A percentile compares a stretch with the other conserved stretches of the same genome.
These are phyloP conservation scores for Lerema accius DNA, from an alignment of 1,140 invertebrate species.

Conservation along the genomic window DNA sequence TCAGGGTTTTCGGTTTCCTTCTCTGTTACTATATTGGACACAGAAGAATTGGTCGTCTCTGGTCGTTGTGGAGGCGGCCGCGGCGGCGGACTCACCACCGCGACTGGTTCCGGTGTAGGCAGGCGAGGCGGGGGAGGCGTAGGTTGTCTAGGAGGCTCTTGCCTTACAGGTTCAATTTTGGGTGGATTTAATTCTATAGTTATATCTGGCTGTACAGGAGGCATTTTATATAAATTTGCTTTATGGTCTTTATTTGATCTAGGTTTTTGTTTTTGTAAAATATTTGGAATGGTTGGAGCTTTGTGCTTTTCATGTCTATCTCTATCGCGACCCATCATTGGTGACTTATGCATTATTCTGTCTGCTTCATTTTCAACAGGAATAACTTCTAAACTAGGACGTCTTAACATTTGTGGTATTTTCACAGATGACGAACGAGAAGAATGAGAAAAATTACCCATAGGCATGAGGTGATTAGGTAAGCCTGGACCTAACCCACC, in stretches of 20 bases:
- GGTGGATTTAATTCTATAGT: slow-evolving; percentile 81
- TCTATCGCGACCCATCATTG: slow-evolving; percentile 65
- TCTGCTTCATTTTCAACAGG: slow-evolving; percentile 77
- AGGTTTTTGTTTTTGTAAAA: slow-evolving; percentile 77
- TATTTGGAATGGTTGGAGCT: slow-evolving; percentile 78
- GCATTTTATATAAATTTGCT: slow-evolving; percentile 77
- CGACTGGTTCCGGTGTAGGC: slow-evolving; percentile 37
- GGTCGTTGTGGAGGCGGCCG: slow-evolving; percentile 41
- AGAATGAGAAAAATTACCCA: slow-evolving; percentile 81
- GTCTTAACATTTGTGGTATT: slow-evolving; percentile 75
- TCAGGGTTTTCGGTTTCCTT: slow-evolving; percentile 82
- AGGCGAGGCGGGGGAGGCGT: slow-evolving; percentile 39
- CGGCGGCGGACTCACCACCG: slow-evolving; percentile 36
- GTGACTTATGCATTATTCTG: slow-evolving; percentile 69
- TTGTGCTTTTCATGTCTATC: slow-evolving; percentile 78
- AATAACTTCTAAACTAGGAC: slow-evolving; percentile 81
- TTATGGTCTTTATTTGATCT: slow-evolving; percentile 78
- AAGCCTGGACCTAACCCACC: slow-evolving; percentile 70
- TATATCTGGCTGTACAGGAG: slow-evolving; percentile 77
- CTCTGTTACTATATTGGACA: slow-evolving; percentile 53
- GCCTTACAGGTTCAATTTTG: slow-evolving; percentile 65
- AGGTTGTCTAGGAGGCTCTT: slow-evolving; percentile 52
- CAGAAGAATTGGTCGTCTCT: slow-evolving; percentile 38
- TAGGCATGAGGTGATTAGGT: slow-evolving; percentile 68
- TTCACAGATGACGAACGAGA: slow-evolving; percentile 80